These are phyloP conservation scores for Apodemus agrarius DNA, from an alignment of 2,797 vertebrate species.

Conservation along the genomic window DNA sequence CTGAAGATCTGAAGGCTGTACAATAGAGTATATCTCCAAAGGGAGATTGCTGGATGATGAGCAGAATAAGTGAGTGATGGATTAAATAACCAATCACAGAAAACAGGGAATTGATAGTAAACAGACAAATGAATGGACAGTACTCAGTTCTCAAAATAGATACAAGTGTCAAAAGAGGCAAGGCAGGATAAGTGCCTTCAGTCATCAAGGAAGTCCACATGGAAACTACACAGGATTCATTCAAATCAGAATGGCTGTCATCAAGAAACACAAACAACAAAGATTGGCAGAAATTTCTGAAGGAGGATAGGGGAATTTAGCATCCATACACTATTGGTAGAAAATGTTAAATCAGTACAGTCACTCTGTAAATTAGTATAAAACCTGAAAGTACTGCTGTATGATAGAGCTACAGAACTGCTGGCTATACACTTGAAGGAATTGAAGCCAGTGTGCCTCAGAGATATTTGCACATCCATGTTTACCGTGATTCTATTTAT, in stretches of 20 bases:
- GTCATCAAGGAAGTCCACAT: background rate
- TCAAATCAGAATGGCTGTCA: background rate
- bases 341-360: background rate
- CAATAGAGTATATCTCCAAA: background rate
- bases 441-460: background rate
- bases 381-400: background rate
- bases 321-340: too few relatives aligned
- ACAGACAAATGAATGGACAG: background rate
- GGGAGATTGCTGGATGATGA: slow-evolving; percentile 11
- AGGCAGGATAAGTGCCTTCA: background rate
- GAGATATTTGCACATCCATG: background rate
- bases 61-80: background rate
- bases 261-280: background rate
- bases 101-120: background rate
- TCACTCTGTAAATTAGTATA: background rate
- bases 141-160: background rate
- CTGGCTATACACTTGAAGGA: too few relatives aligned
- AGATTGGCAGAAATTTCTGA: too few relatives aligned
- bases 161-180: background rate
- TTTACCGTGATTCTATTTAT: background rate
- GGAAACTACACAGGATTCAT: background rate
- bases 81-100: background rate
- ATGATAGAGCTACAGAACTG: background rate
- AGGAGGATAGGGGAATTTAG: background rate
- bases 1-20: background rate